phyloP scores from a whole-genome alignment of 1,140 invertebrate genomes.

The Dreissena rostriformis region DNA sequence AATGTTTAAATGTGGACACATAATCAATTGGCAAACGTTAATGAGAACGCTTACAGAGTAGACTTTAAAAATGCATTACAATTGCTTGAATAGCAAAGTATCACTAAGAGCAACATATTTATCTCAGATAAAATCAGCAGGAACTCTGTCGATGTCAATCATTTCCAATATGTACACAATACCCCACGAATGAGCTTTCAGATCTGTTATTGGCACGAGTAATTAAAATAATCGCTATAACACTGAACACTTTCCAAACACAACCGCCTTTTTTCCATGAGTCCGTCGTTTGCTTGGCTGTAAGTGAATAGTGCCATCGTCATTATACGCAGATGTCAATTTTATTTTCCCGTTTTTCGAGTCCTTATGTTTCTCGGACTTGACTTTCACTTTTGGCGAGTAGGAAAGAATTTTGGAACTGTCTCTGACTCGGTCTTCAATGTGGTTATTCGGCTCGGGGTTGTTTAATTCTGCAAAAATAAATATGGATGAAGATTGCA shows the following conservation, averaged over 20 bases:
- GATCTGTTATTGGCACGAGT: too few species aligned
- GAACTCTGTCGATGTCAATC: too few species aligned
- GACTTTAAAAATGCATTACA: too few species aligned
- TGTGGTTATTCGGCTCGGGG: slow-evolving; percentile 60
- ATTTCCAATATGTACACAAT: too few species aligned
- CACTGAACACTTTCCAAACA: slow-evolving; percentile 75
- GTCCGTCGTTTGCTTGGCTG: slow-evolving; percentile 76
- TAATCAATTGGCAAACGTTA: too few species aligned
- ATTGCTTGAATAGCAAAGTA: too few species aligned
- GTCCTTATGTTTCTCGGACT: slow-evolving; percentile 59
- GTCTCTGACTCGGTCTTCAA: slow-evolving; percentile 12
- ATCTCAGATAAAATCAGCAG: too few species aligned
- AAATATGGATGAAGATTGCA: not conserved
- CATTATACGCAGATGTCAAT: slow-evolving; percentile 58
- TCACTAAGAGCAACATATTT: too few species aligned
- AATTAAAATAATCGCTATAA: slow-evolving; percentile 63
- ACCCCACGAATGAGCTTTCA: too few species aligned
- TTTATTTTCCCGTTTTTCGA: slow-evolving; percentile 63
- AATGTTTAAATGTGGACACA: too few species aligned
- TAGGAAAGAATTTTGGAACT: slow-evolving; percentile 30
- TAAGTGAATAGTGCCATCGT: slow-evolving; percentile 72
- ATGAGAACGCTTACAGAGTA: too few species aligned
- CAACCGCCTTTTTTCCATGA: slow-evolving; percentile 76
- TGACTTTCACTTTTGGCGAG: slow-evolving; percentile 59
- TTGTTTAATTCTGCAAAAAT: slow-evolving; percentile 69